Conservation (phyloP, 2,888 invertebrate genomes). For the Dasysyrphus albostriatus region DNA sequence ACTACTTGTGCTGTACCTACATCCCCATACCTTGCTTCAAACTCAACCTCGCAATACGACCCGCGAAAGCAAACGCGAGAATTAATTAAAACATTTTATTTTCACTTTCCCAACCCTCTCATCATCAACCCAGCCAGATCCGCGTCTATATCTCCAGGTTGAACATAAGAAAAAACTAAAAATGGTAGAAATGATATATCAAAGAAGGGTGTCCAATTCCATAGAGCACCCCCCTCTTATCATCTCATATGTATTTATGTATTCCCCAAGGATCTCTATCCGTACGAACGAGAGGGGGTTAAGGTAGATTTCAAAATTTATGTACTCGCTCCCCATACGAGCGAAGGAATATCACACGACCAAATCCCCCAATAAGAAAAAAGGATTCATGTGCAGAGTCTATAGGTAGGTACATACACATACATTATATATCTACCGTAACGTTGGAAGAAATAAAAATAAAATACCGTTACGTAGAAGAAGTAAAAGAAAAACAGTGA, state of each 20-base stretch:
- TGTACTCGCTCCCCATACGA: slow-evolving; percentile 70
- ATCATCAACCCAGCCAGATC: slow-evolving; percentile 16
- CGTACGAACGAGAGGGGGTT: background rate
- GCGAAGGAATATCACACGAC: slow-evolving; percentile 63
- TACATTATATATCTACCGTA: slow-evolving; percentile 1
- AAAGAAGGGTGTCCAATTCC: slow-evolving; percentile 47
- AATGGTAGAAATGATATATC: slow-evolving; percentile 33
- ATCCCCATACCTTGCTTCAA: slow-evolving; percentile 10
- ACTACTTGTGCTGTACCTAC: too few species aligned
- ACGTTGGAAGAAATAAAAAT: slow-evolving; percentile 26
- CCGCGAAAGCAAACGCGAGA: slow-evolving; percentile 61
- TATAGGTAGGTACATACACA: background rate
- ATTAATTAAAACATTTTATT: slow-evolving; percentile 75
- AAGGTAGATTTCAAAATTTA: slow-evolving; percentile 52
- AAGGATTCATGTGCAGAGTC: slow-evolving; percentile 68
- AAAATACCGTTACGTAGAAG: slow-evolving; percentile 28
- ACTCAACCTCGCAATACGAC: background rate
- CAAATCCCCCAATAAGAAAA: slow-evolving; percentile 75
- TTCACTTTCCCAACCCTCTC: slow-evolving; percentile 27
- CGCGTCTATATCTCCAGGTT: background rate
- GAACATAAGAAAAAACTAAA: slow-evolving; percentile 22
- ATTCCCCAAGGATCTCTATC: slow-evolving; percentile 36
- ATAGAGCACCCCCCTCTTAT: slow-evolving; percentile 24
- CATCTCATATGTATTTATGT: slow-evolving; percentile 54
- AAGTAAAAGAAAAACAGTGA: slow-evolving; percentile 67